Evolutionary conservation across 2,113 vertebrate species (phyloP).

Genomic region (Neolamprologus kungweensis): DNA sequence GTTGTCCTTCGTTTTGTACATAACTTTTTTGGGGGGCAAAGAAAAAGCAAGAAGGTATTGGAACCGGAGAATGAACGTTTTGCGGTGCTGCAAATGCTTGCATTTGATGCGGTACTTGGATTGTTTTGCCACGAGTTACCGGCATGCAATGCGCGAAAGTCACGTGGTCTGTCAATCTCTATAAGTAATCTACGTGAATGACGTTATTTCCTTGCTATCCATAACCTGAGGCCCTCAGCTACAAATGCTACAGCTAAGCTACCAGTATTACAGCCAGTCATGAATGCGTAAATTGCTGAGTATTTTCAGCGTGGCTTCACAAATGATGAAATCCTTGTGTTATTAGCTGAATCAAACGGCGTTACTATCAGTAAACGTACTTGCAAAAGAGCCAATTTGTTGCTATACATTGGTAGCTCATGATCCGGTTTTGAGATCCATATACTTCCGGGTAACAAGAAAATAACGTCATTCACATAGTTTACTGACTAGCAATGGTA

Average conservation of each 20-base stretch:
- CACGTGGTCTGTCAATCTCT: too few relatives aligned
- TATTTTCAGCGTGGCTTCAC: neutral
- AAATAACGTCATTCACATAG: neutral
- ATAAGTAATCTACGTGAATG: neutral
- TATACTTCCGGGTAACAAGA: neutral
- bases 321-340: neutral
- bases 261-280: neutral
- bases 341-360: neutral
- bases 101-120: too few relatives aligned
- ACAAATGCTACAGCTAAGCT: neutral
- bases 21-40: too few relatives aligned
- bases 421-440: fast-evolving
- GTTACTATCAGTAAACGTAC: neutral
- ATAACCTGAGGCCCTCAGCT: fast-evolving
- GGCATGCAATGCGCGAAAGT: too few relatives aligned
- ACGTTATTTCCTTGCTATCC: fast-evolving
- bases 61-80: too few relatives aligned
- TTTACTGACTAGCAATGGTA: neutral
- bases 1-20: too few relatives aligned
- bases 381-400: neutral
- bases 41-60: too few relatives aligned
- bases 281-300: neutral
- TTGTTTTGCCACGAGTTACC: too few relatives aligned
- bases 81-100: too few relatives aligned
- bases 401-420: neutral